These are phyloP conservation scores for Ceratina japonica DNA, from an alignment of 1,140 invertebrate species.

Conservation along the genomic window DNA sequence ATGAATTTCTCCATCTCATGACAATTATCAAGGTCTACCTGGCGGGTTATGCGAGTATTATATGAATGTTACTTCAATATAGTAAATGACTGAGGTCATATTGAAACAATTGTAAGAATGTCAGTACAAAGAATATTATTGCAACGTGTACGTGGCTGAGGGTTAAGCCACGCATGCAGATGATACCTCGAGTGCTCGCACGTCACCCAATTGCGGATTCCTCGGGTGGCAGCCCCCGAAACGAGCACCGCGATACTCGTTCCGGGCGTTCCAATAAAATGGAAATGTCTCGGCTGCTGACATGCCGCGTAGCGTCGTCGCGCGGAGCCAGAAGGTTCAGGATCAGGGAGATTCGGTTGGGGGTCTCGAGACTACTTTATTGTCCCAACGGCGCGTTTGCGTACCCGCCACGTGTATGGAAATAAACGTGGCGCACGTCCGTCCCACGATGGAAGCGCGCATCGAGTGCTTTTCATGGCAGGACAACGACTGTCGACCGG, in stretches of 20 bases:
- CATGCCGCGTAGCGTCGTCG: conserved; percentile 38
- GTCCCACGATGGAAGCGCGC: conserved; percentile 54
- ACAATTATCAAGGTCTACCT: too few species aligned
- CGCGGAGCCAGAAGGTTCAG: background rate
- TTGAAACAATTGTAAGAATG: too few species aligned
- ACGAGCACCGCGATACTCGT: conserved; percentile 62
- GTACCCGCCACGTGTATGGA: conserved; percentile 34
- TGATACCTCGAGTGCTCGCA: conserved; percentile 66
- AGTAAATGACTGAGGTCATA: background rate
- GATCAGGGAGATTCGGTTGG: conserved; percentile 53
- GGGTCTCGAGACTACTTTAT: conserved; percentile 60
- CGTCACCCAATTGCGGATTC: conserved; percentile 73
- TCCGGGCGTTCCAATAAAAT: conserved; percentile 76
- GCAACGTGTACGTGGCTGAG: background rate
- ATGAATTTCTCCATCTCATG: too few species aligned
- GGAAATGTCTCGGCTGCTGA: conserved; percentile 73
- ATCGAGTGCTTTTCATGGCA: conserved; percentile 51
- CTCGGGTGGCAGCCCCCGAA: conserved; percentile 36
- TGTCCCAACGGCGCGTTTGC: conserved; percentile 63
- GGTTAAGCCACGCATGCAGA: conserved; percentile 63
- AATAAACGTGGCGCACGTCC: conserved; percentile 48
- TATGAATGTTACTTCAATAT: too few species aligned
- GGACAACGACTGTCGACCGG: background rate
- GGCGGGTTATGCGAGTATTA: too few species aligned
- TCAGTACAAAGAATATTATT: background rate